Conservation (phyloP, 2,113 vertebrate genomes). For the Apeltes quadracus region DNA sequence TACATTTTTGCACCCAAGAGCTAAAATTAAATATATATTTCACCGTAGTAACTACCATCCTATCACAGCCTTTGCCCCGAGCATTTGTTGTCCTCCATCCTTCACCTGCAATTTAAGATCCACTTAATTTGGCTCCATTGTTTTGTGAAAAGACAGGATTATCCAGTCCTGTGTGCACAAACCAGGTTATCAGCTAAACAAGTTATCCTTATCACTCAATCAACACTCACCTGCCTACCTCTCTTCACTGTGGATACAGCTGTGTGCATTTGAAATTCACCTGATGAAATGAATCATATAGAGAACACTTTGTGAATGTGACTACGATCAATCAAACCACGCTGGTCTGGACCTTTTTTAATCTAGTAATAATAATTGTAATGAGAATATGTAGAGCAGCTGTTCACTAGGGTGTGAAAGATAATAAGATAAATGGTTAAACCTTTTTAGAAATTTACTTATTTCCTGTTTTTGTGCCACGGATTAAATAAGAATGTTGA, state of each 20-base stretch:
- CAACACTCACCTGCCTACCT: neutral
- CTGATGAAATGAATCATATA: constrained; percentile 9
- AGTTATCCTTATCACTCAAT: constrained; percentile 12
- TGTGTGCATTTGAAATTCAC: constrained; percentile 18
- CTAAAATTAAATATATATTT: neutral
- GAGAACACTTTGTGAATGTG: neutral
- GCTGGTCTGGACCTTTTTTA: neutral
- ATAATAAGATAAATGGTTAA: neutral
- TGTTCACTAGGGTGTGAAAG: neutral
- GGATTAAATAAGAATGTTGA: neutral
- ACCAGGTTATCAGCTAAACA: neutral
- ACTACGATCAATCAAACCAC: neutral
- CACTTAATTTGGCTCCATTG: neutral
- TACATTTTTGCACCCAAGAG: neutral
- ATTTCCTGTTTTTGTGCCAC: neutral
- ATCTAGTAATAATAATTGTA: neutral
- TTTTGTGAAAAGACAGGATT: neutral
- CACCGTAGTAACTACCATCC: neutral
- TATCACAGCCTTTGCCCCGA: neutral
- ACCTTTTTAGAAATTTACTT: neutral
- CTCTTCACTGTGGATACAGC: constrained; percentile 24
- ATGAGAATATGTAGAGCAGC: neutral
- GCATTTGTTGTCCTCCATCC: neutral
- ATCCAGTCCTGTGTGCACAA: neutral
- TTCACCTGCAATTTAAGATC: neutral